phyloP scores from a whole-genome alignment of 2,888 invertebrate species.

The Mermis nigrescens region DNA sequence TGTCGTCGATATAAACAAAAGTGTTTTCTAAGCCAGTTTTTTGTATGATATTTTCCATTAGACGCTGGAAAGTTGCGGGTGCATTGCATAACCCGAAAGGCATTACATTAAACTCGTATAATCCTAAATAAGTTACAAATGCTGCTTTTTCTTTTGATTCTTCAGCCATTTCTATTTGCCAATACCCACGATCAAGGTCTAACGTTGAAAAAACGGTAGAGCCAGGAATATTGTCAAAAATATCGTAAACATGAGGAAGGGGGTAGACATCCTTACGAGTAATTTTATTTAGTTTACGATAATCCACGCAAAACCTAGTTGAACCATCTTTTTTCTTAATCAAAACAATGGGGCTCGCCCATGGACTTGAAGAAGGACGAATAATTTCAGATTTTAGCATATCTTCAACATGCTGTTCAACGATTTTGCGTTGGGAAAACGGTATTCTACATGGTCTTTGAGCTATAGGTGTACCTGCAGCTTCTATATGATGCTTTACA shows the following conservation, averaged over 20 bases:
- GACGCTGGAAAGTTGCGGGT: not conserved
- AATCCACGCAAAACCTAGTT: slow-evolving; percentile 19
- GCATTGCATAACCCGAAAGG: slow-evolving; percentile 1
- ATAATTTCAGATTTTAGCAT: slow-evolving; percentile 9
- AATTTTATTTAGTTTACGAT: slow-evolving; percentile 16
- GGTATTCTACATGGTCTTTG: not conserved
- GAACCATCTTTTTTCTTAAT: slow-evolving; percentile 26
- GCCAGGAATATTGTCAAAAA: not conserved
- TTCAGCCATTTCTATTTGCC: slow-evolving; percentile 1
- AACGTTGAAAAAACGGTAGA: not conserved
- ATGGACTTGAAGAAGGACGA: slow-evolving; percentile 24
- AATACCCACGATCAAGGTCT: not conserved
- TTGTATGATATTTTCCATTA: not conserved
- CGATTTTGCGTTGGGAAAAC: not conserved
- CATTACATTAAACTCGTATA: not conserved
- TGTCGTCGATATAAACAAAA: not conserved
- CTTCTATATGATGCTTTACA: too few species aligned
- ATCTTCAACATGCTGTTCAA: not conserved
- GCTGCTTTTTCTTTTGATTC: not conserved
- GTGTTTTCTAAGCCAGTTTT: slow-evolving; percentile 13
- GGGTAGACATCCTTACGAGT: slow-evolving; percentile 14
- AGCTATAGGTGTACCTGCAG: too few species aligned
- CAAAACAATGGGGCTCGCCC: slow-evolving; percentile 28
- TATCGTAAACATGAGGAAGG: slow-evolving; percentile 14
- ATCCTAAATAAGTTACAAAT: not conserved